Base-by-base conservation (phyloP, 2,888 invertebrate genomes). In the Thereva nobilitata region DNA sequence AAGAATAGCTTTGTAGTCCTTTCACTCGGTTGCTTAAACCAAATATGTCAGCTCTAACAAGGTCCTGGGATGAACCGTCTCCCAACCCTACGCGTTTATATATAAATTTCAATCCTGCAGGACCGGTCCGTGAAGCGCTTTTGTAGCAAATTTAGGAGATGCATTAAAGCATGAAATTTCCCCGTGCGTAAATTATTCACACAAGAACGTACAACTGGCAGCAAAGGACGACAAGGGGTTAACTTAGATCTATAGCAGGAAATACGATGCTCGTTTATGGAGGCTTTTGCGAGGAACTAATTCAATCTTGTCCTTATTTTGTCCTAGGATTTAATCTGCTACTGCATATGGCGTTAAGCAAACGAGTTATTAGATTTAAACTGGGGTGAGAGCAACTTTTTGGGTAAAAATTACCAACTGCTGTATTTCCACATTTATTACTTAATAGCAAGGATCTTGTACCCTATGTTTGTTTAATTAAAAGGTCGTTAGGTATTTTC, bases 121-220 rank as follows among this genome's bases (percentile, higher is more conserved):
- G 34, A 5, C 52, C 52, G 8, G 53, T 23, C 38, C 6, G 53
- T 37, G 40, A n/a, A 34, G 12, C 23, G 40, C 53, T 53, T 53
- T 53, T 53, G 53, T 53, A 53, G 40, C 37, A 67, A 64, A 64
- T 67, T 67, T 45, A 47, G 45, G 56, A 9, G 67, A 64, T 67
- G 56, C 67, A 64, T 56, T 67, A 57, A 57, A 52, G 64, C 67
- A 44, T 64, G 56, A 67, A 67, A 67, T 64, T 67, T 64, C 57
- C 8, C 67, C 64, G 64, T 67, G 64, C 67, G 67, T 67, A 64
- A 67, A 67, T 64, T 67, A 67, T 67, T 67, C 67, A 57, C 67
- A 67, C 64, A 63, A 64, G 41, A 64, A 64, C 57, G 50, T 64
- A 67, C 57, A 56, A 64, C n/a, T 64, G 67, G 57, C 47, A 67